Evolutionary conservation across 1,140 invertebrate genomes (phyloP).

Genomic region (Leptinotarsa undecemlineata): DNA sequence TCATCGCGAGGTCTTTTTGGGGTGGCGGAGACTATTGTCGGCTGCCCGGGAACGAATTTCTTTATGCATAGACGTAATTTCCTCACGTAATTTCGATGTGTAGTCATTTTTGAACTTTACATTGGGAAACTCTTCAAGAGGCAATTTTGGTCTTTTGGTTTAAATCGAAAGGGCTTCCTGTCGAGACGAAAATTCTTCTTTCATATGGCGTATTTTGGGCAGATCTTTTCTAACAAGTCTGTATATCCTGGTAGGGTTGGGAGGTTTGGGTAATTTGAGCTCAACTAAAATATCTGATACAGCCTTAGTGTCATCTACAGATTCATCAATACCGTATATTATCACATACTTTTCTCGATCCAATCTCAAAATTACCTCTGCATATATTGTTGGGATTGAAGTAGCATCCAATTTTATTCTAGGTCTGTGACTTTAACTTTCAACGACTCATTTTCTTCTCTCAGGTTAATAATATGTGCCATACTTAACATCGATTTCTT

Average conservation of each 20-base stretch:
- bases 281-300: not conserved
- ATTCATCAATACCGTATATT: not conserved
- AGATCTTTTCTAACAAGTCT: not conserved
- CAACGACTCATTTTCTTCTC: not conserved
- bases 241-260: not conserved
- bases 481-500: no score
- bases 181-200: not conserved
- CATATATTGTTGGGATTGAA: not conserved
- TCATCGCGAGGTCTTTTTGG: not conserved
- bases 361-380: not conserved
- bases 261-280: not conserved
- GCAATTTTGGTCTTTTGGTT: no score
- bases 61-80: not conserved
- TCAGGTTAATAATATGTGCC: not conserved
- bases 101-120: not conserved
- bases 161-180: not conserved
- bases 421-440: not conserved
- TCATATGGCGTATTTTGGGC: not conserved
- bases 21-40: not conserved
- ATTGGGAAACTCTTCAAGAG: not conserved
- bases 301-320: not conserved
- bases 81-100: not conserved
- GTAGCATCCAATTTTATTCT: not conserved
- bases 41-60: no score
- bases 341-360: not conserved